phyloP scores from a whole-genome alignment of 2,888 invertebrate species.

The Archaeoteleia sp. region DNA sequence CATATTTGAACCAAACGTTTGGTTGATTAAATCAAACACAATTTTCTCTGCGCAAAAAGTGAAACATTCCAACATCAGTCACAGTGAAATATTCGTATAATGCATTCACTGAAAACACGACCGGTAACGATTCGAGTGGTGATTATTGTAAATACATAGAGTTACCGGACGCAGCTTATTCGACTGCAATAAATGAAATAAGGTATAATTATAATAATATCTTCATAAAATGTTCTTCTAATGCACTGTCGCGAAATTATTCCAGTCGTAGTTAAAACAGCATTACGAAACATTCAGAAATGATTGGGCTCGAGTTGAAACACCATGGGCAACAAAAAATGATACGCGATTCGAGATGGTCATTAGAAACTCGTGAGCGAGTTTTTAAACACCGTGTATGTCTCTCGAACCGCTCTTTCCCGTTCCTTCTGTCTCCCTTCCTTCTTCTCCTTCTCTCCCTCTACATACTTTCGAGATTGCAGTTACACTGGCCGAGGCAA shows the following conservation, averaged over 20 bases:
- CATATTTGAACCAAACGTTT: too few species aligned
- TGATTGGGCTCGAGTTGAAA: slow-evolving; percentile 16
- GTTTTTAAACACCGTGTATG: slow-evolving; percentile 39
- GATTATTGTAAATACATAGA: slow-evolving; percentile 22
- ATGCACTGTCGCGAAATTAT: slow-evolving; percentile 31
- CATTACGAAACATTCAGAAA: slow-evolving; percentile 39
- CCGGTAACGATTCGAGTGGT: slow-evolving; percentile 24
- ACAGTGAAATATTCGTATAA: slow-evolving; percentile 22
- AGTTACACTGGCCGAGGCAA: slow-evolving; percentile 31
- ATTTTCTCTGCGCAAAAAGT: too few species aligned
- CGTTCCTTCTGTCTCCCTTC: slow-evolving; percentile 13
- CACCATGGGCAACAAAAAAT: slow-evolving; percentile 30
- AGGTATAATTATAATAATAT: slow-evolving; percentile 47
- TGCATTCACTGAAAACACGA: slow-evolving; percentile 24
- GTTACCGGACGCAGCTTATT: slow-evolving; percentile 13
- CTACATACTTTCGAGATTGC: slow-evolving; percentile 24
- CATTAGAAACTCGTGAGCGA: slow-evolving; percentile 44
- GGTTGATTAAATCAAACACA: too few species aligned
- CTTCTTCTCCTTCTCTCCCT: slow-evolving; percentile 13
- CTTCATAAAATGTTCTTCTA: slow-evolving; percentile 39
- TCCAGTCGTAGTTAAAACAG: slow-evolving; percentile 26
- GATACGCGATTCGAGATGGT: slow-evolving; percentile 44
- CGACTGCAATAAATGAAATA: slow-evolving; percentile 21
- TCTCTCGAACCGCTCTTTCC: slow-evolving; percentile 12
- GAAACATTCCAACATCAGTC: too few species aligned